A percentile compares a stretch with the other conserved stretches of the same genome.
These are phyloP conservation scores for Craseonycteris thonglongyai DNA, from an alignment of 2,113 vertebrate species.

Conservation along the genomic window DNA sequence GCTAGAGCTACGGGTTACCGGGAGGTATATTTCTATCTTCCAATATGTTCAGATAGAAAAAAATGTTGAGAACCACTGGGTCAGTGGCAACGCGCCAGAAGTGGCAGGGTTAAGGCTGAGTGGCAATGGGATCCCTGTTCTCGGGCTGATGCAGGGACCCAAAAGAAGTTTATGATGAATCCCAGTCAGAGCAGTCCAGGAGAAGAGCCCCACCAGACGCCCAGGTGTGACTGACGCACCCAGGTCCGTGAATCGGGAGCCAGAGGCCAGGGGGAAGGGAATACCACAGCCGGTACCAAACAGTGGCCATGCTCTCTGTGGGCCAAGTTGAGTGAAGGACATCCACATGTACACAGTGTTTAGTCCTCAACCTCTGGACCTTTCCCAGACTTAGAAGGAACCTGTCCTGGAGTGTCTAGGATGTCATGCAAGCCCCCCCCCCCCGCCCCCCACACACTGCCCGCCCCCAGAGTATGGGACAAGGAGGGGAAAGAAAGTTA, in stretches of 20 bases:
- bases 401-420: neutral
- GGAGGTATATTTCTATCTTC: neutral
- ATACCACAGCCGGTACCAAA: neutral
- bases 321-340: neutral
- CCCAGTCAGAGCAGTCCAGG: neutral
- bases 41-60: neutral
- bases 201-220: neutral
- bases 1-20: neutral
- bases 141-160: neutral
- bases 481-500: neutral
- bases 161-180: neutral
- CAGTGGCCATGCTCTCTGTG: neutral
- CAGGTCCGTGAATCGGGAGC: neutral
- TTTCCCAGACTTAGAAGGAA: neutral
- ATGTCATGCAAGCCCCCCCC: fast-evolving
- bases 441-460: no score
- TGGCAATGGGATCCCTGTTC: neutral
- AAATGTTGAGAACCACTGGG: neutral
- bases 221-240: neutral
- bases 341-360: neutral
- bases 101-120: neutral
- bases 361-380: neutral
- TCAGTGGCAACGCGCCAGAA: neutral
- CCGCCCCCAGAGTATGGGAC: neutral
- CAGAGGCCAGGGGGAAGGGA: neutral